Base-by-base conservation (phyloP, 2,113 vertebrate species). In the Ciconia stormi region DNA sequence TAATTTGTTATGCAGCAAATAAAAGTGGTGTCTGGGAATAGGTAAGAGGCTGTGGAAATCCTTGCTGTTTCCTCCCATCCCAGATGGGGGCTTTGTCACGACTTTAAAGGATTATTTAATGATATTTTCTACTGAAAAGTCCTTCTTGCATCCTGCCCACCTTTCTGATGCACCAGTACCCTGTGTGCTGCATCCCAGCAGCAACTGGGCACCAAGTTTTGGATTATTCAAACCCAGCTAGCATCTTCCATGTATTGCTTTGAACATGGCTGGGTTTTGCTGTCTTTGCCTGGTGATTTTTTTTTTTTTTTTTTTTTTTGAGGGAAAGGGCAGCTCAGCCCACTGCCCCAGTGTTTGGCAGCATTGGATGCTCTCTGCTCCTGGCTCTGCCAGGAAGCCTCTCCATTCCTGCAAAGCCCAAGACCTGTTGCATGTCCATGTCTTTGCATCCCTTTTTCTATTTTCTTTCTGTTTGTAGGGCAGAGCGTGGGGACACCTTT, bases 341-440 rank as follows among this genome's bases (percentile, higher is more conserved):
- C 16, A 6, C 22, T 18, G 55, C 9, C 10, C 62, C 0, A 1
- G 18, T 71, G 5, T 16, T 40, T 23, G 40, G 32, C 44, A 46
- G 34, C 26, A 0, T 10, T 40, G 36, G 47, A 3, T 71, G 26
- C 11, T 74, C 50, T 44, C 17, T 1, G 1, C 53, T 78, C 5
- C 5, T 56, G 40, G 10, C n/a, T 82, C 29, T 86, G 0, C 46
- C 11, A 1, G 34, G 38, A n/a, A 80, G 16, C 38, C 50, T 67
- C 27, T 94, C 30, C n/a, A 15, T 16, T 72, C 32, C 66, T 72
- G 47, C 67, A 59, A 53, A 93, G 52, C 47, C n/a, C 67, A 23
- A 58, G 38, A 53, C 27, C 38, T 67, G 14, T 58, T 82, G 26
- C 47, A 19, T 1, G 0, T 53, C 32, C 9, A 6, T 0, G 0